Evolutionary conservation across 2,113 vertebrate species (phyloP), one percentile per base, ranked within the genome.

Genomic region (Xiphophorus maculatus): DNA sequence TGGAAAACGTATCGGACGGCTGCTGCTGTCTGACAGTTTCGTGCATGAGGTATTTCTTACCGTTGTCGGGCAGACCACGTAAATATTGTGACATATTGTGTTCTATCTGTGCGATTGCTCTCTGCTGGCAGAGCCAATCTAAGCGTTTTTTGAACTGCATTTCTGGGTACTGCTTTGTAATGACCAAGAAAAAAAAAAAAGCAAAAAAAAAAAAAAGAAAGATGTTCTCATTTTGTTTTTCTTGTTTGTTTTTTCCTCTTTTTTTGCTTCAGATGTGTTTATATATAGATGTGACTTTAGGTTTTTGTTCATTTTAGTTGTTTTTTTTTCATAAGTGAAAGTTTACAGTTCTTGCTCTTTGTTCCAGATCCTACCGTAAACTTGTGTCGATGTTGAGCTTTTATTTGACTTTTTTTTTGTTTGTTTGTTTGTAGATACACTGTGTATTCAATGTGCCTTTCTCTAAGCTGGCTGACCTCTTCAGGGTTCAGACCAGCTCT

Each of bases 111-210:
- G 91, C 90, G 94, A 95, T 95, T 95, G 95, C 95, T 94, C 94
- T 98, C 98, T 99, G 97, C 98, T 93, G 97, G 98, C 97, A 95
- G 97, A 97, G 94, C 94, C 94, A 93, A 94, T 96, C 95, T 92
- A 95, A 80, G 90, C 96, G 95, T 96, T 42, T 96, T 42, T 42
- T 96, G 94, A 96, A 94, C 93, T 92, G 88, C 96, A 97, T 97
- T 97, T 97, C 95, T 95, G 96, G 95, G 96, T 97, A 97, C 96
- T 95, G 96, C 96, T 96, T 96, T 95, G 95, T 95, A 96, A 95
- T 94, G 95, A 97, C 95, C 96, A 96, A 97, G 95, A 96, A 35
- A 13, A 30, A 12, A 96, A 95, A 97, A 95, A 32, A 96, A 97
- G 95, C 96, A 28, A 96, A 97, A 95, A 96, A 35, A 13, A 32